Percentiles rank a stretch among this genome's conserved stretches.
Conservation (phyloP, 2,113 vertebrate species). For the Spizaetus ornatus region DNA sequence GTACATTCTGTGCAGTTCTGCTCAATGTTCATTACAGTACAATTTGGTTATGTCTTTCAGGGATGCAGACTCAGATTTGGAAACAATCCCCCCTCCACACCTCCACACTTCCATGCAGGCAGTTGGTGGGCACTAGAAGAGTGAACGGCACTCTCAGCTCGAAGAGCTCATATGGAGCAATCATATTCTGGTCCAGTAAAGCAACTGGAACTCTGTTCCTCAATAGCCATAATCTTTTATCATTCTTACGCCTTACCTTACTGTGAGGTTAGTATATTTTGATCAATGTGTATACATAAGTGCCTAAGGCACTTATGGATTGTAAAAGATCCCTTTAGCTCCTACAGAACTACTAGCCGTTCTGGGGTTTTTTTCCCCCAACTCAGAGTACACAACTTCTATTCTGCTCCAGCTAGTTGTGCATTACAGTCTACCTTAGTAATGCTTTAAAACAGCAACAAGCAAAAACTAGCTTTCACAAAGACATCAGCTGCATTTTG, state of each 20-base stretch:
- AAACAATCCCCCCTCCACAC: background rate
- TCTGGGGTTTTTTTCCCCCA: background rate
- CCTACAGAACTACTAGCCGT: background rate
- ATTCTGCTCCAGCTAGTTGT: background rate
- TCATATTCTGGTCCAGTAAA: background rate
- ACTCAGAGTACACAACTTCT: background rate
- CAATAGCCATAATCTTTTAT: background rate
- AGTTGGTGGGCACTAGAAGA: background rate
- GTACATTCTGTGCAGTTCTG: background rate
- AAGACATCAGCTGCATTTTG: constrained; percentile 18
- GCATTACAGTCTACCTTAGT: background rate
- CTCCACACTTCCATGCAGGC: background rate
- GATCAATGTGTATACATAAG: background rate
- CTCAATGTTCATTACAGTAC: background rate
- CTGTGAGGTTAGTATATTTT: background rate
- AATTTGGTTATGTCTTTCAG: background rate
- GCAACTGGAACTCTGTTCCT: background rate
- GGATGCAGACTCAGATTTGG: background rate
- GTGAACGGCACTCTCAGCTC: background rate
- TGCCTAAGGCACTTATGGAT: background rate
- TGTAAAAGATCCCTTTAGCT: background rate
- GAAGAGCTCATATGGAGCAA: background rate
- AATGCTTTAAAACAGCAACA: background rate
- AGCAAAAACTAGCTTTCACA: background rate
- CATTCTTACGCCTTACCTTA: background rate